Base-by-base conservation (phyloP, 64 coral and sea anemone genomes). In the Montipora cactus region DNA sequence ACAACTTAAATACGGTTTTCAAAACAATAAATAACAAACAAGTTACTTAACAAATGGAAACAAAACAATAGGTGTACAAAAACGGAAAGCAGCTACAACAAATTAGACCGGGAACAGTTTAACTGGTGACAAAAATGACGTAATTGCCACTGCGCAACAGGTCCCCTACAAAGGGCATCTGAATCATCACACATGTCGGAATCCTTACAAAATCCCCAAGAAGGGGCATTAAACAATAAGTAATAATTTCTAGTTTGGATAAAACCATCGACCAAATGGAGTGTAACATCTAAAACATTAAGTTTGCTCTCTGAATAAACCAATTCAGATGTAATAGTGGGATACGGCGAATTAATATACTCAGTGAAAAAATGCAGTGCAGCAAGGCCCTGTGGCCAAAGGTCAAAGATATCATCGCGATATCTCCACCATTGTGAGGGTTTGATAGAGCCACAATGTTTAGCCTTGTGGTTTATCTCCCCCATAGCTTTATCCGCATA, bases 401-500 rank as follows among this genome's bases (percentile, higher is more conserved):
- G 69, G 68, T 87, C 37, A 49, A 87, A 50, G 8, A 87, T 50
- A 74, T 87, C 84, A 52, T 87, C 84, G n/a, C 25, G 37, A 79
- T 51, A 90, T 79, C 73, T 59, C 76, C 53, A 90, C 88, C 88
- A 90, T 5, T 58, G 48, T 5, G 21, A 10, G 2, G 88, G 88
- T 44, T 58, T 90, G 8, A 89, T 3, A 3, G 53, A n/a, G 18
- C 78, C 28, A 79, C 53, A 57, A 79, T 19, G 47, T 48, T 90
- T 90, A 1, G 88, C 88, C 68, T 64, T 79, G 47, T 57, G 68
- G 47, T 90, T 76, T 45, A 90, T 90, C 46, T 90, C 88, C 5
- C 88, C 88, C 88, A 90, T 90, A 7, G 76, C 88, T 25, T 79
- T 9, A 49, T 90, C 88, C 12, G 55, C 73, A 78, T 89, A 89